These are phyloP conservation scores for Drosophila nebulosa DNA, from an alignment of 1,140 invertebrate genomes.

Conservation along the genomic window DNA sequence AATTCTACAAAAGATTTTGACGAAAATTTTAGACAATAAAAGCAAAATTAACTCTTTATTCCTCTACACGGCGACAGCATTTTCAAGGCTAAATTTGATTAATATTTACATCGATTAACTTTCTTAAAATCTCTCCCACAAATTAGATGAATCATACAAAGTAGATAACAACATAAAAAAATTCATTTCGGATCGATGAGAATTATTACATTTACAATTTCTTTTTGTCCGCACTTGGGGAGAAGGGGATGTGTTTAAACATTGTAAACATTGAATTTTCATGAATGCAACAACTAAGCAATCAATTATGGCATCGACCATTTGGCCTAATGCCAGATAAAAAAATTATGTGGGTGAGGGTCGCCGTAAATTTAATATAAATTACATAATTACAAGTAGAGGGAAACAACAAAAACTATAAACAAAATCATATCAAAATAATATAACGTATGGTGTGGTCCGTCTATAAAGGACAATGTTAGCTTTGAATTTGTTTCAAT, in stretches of 20 bases:
- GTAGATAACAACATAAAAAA: too few relatives aligned
- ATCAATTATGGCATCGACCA: not conserved
- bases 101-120: too few relatives aligned
- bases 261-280: not conserved
- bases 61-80: not conserved
- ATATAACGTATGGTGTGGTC: not conserved
- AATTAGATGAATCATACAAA: too few relatives aligned
- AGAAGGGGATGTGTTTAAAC: too few relatives aligned
- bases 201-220: too few relatives aligned
- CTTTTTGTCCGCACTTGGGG: too few relatives aligned
- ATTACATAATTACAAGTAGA: not conserved
- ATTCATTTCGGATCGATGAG: too few relatives aligned
- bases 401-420: not conserved
- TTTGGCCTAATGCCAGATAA: not conserved
- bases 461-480: too few relatives aligned
- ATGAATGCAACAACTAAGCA: not conserved
- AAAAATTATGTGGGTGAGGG: not conserved
- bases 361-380: not conserved
- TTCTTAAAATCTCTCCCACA: too few relatives aligned
- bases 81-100: not conserved
- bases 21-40: slow-evolving; percentile 2
- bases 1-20: not conserved
- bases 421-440: not conserved
- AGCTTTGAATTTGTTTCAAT: too few relatives aligned
- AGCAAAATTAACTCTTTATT: not conserved